phyloP scores from a whole-genome alignment of 2,113 vertebrate genomes.

The Dromiciops gliroides region DNA sequence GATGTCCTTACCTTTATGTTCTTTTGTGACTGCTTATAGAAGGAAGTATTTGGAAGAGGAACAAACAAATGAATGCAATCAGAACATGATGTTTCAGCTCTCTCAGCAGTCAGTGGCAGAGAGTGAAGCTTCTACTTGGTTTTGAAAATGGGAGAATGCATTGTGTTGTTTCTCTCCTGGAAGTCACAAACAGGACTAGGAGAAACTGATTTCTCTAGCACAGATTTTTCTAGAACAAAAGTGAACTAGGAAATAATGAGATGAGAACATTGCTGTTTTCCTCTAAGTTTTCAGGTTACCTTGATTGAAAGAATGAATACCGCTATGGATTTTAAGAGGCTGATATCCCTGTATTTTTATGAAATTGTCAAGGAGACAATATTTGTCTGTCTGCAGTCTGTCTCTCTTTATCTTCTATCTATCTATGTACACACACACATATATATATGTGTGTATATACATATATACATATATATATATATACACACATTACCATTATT shows the following conservation, averaged over 20 bases:
- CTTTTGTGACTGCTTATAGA: neutral
- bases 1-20: neutral
- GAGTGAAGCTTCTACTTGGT: neutral
- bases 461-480: too few species aligned
- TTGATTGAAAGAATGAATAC: neutral
- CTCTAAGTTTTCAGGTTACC: neutral
- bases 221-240: neutral
- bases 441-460: too few species aligned
- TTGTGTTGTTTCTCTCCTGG: neutral
- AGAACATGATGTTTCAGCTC: neutral
- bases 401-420: too few species aligned
- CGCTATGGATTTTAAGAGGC: too few species aligned
- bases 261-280: neutral
- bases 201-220: constrained; percentile 18
- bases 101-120: neutral
- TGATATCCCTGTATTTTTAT: too few species aligned
- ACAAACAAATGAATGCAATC: fast-evolving
- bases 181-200: neutral
- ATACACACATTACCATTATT: too few species aligned
- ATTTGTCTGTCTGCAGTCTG: too few species aligned
- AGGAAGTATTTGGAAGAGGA: neutral
- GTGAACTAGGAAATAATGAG: constrained; percentile 3
- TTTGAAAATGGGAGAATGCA: too few species aligned
- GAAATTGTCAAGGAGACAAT: too few species aligned
- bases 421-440: too few species aligned